Percentiles rank a stretch among this genome's conserved stretches.
These are phyloP conservation scores for Centropyge bicolor DNA, from an alignment of 2,797 vertebrate genomes.

Conservation along the genomic window DNA sequence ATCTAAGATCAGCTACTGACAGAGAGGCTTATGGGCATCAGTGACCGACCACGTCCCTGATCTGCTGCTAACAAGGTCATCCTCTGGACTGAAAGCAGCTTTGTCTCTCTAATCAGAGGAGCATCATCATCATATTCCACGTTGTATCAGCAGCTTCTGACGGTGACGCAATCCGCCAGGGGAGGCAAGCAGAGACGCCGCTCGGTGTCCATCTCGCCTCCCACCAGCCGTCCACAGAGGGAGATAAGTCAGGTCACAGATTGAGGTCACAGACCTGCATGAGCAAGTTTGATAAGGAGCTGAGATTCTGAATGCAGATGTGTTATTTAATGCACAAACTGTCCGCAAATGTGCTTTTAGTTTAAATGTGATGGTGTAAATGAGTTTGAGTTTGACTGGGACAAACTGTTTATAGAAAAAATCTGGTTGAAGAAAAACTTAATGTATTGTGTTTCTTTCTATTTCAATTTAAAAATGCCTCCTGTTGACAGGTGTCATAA, in stretches of 20 bases:
- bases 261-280: slow-evolving; percentile 41
- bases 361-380: not conserved
- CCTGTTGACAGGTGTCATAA: too few species aligned
- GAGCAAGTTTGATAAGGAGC: slow-evolving; percentile 12
- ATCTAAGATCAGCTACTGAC: slow-evolving; percentile 42
- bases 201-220: slow-evolving; percentile 12
- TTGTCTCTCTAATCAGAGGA: slow-evolving; percentile 66
- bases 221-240: slow-evolving; percentile 15
- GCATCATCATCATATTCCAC: slow-evolving; percentile 62
- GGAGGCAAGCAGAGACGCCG: slow-evolving; percentile 42
- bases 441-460: too few species aligned
- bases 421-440: too few species aligned
- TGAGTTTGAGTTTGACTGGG: too few species aligned
- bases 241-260: slow-evolving; percentile 53
- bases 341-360: not conserved
- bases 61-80: slow-evolving; percentile 73
- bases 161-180: slow-evolving; percentile 47
- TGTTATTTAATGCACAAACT: not conserved
- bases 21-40: slow-evolving; percentile 58
- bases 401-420: too few species aligned
- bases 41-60: slow-evolving; percentile 47
- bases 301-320: not conserved
- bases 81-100: slow-evolving; percentile 68
- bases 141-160: slow-evolving; percentile 54
- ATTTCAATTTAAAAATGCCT: too few species aligned